phyloP scores from a whole-genome alignment of 1,140 invertebrate genomes.

The Mycetomoellerius zeteki region DNA sequence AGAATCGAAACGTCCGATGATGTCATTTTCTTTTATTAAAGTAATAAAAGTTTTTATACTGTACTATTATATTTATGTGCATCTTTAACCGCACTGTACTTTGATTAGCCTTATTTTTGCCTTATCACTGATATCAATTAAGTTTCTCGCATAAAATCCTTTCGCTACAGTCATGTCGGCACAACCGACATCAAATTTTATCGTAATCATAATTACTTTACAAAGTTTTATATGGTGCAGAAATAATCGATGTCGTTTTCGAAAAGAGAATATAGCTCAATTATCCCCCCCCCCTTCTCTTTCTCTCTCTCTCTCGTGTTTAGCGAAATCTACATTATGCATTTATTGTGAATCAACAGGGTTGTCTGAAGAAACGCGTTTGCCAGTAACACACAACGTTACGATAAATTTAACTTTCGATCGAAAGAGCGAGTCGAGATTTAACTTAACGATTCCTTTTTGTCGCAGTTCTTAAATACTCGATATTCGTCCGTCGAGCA shows the following conservation, averaged over 20 bases:
- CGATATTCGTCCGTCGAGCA: conserved; percentile 14
- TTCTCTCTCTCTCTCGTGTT: neutral
- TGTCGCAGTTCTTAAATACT: conserved; percentile 1
- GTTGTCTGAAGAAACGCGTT: conserved; percentile 11
- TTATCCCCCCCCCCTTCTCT: neutral
- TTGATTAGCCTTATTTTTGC: too few relatives aligned
- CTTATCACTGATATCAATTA: too few relatives aligned
- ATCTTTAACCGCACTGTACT: too few relatives aligned
- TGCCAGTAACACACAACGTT: neutral
- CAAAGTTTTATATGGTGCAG: conserved; percentile 75
- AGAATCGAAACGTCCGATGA: too few relatives aligned
- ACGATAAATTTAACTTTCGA: conserved; percentile 7
- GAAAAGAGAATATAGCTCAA: conserved; percentile 30
- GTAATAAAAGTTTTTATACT: too few relatives aligned
- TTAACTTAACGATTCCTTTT: conserved; percentile 24
- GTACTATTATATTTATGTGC: too few relatives aligned
- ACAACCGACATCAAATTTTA: conserved; percentile 84
- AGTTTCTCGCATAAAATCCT: neutral
- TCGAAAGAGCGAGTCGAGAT: neutral
- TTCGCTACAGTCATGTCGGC: neutral
- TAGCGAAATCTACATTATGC: conserved; percentile 30
- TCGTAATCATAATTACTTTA: conserved; percentile 84
- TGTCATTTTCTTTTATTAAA: too few relatives aligned
- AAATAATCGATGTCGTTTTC: conserved; percentile 68
- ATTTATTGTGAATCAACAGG: conserved; percentile 18